Conservation (phyloP, 30 jellyfish, hydroid and myxozoan genomes). For the Turritopsis rubra region DNA sequence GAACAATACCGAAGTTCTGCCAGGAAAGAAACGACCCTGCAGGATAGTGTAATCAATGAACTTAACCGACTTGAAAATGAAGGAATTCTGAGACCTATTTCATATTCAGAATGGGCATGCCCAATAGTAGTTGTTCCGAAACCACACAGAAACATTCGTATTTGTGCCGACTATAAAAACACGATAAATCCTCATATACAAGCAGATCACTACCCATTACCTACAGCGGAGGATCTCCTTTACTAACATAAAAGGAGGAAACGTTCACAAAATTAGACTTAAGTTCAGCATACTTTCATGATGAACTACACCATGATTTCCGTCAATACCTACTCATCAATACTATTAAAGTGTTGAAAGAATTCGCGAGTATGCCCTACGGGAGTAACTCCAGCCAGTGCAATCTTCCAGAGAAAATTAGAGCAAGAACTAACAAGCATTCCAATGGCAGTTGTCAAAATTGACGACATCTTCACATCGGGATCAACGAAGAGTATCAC, state of each 20-base stretch:
- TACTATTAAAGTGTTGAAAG: slow-evolving; percentile 40
- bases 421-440: slow-evolving; percentile 15
- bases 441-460: slow-evolving; percentile 5
- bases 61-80: background rate
- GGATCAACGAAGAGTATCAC: too few relatives aligned
- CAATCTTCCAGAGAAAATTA: slow-evolving; percentile 43
- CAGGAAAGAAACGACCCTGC: too few relatives aligned
- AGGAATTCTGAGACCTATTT: slow-evolving; percentile 27
- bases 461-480: slow-evolving; percentile 70
- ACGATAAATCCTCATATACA: slow-evolving; percentile 29
- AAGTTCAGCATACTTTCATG: slow-evolving; percentile 26
- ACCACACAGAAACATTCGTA: slow-evolving; percentile 14
- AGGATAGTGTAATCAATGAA: too few relatives aligned
- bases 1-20: too few relatives aligned
- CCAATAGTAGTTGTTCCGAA: slow-evolving; percentile 35
- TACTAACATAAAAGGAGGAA: slow-evolving; percentile 34
- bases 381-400: slow-evolving; percentile 49
- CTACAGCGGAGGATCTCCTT: slow-evolving; percentile 10
- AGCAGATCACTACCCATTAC: slow-evolving; percentile 40
- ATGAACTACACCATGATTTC: slow-evolving; percentile 26
- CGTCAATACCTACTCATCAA: slow-evolving; percentile 28
- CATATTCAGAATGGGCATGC: slow-evolving; percentile 32
- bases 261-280: slow-evolving; percentile 36
- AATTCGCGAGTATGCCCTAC: slow-evolving; percentile 35
- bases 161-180: slow-evolving; percentile 36